Conservation (phyloP, 2,113 vertebrate species). For the Ctenomys sociabilis region DNA sequence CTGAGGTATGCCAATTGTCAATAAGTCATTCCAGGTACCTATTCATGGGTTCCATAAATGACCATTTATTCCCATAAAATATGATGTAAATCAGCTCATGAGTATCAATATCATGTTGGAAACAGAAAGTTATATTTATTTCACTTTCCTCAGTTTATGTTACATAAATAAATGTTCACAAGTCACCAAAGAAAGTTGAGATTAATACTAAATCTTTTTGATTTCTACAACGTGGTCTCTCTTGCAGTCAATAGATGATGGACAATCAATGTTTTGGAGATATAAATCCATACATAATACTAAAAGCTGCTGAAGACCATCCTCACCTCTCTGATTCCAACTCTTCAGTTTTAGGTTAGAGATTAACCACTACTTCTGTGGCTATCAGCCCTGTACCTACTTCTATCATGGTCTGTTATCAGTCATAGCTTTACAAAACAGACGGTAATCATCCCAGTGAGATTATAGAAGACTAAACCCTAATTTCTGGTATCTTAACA, state of each 20-base stretch:
- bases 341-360: not conserved
- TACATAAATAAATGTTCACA: not conserved
- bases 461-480: not conserved
- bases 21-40: not conserved
- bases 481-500: not conserved
- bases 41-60: not conserved
- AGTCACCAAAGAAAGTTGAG: not conserved
- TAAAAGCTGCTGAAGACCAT: not conserved
- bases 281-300: not conserved
- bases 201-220: not conserved
- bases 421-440: not conserved
- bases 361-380: not conserved
- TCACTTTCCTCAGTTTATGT: not conserved
- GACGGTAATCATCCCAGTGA: not conserved
- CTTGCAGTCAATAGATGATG: not conserved
- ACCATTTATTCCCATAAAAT: not conserved
- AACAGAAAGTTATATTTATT: not conserved
- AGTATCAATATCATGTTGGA: not conserved
- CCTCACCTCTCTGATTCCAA: not conserved
- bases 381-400: not conserved
- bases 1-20: not conserved
- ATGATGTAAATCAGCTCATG: not conserved
- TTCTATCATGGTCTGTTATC: not conserved
- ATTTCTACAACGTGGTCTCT: not conserved
- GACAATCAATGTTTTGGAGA: not conserved